Evolutionary conservation across 1,140 invertebrate genomes (phyloP), one percentile per base, ranked within the genome.

Genomic region (Drosophila mauritiana): DNA sequence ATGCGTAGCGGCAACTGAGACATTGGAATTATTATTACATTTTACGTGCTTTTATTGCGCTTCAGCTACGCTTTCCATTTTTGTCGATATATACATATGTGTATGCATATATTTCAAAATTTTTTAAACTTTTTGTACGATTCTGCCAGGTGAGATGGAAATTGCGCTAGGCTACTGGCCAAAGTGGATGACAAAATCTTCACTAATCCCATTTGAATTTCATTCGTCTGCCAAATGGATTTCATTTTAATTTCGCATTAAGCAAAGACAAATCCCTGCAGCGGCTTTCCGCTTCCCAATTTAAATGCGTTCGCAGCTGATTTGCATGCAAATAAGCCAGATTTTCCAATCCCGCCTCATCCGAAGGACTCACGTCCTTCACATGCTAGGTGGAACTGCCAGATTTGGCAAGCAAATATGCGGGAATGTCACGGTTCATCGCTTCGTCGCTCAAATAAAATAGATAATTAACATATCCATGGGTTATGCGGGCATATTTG

Each of bases 121-220:
- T 56, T 56, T 55, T 10, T 68, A 27, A 46, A 34, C 48, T 48
- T 40, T 57, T 68, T 1, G 3, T 0, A 42, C 2, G 31, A 62
- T 15, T 31, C 11, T 34, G 10, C 13, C 48, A n/a, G 8, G 27
- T 20, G 7, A 17, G 15, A 27, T 31, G 36, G 4, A 37, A 17
- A 36, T 6, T 15, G 31, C 31, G 31, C 8, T 40, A 13, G 48
- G 25, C 20, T 37, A 31, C 22, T 51, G 34, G 8, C 58, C 34
- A 13, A 45, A 17, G 70, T 42, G 48, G 48, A 52, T 54, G 67
- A 69, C 75, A 88, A 88, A 83, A 88, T 88, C 72, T 63, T 53
- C 75, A 81, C 83, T 86, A 86, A 86, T 82, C 80, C 72, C 76
- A 83, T 88, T 82, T 86, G 62, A 82, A 86, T 76, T 81, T 85